These are phyloP conservation scores for Cotesia glomerata DNA, from an alignment of 1,140 invertebrate species.

Conservation along the genomic window DNA sequence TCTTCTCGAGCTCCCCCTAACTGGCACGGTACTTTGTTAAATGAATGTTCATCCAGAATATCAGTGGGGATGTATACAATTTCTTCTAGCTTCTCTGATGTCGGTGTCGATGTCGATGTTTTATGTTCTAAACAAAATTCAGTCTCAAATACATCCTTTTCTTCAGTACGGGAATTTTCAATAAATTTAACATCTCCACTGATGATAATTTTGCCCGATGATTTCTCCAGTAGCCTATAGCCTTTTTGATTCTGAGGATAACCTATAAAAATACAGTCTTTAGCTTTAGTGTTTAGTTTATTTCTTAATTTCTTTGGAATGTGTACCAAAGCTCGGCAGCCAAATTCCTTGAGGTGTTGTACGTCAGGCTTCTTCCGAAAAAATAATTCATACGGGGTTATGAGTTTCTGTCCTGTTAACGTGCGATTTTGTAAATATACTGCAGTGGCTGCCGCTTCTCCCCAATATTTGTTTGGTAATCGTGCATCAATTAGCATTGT, in stretches of 20 bases:
- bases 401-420: not conserved
- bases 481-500: not conserved
- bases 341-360: constrained; percentile 51
- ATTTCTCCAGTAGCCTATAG: not conserved
- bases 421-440: not conserved
- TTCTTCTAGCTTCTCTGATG: not conserved
- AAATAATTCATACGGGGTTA: constrained; percentile 35
- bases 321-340: constrained; percentile 20
- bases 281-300: constrained; percentile 43
- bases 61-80: no score
- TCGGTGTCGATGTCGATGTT: no score
- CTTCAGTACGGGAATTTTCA: not conserved
- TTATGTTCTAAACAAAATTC: not conserved
- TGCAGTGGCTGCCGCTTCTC: not conserved
- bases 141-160: not conserved
- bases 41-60: no score
- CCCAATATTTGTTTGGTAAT: no score
- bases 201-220: not conserved
- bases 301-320: constrained; percentile 40
- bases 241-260: constrained; percentile 40
- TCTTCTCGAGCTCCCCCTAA: no score
- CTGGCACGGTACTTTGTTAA: no score
- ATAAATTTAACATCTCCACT: constrained; percentile 22
- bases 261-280: constrained; percentile 42
- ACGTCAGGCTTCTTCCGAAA: constrained; percentile 40